phyloP scores from a whole-genome alignment of 1,140 invertebrate species.

The Chrysoperla carnea region DNA sequence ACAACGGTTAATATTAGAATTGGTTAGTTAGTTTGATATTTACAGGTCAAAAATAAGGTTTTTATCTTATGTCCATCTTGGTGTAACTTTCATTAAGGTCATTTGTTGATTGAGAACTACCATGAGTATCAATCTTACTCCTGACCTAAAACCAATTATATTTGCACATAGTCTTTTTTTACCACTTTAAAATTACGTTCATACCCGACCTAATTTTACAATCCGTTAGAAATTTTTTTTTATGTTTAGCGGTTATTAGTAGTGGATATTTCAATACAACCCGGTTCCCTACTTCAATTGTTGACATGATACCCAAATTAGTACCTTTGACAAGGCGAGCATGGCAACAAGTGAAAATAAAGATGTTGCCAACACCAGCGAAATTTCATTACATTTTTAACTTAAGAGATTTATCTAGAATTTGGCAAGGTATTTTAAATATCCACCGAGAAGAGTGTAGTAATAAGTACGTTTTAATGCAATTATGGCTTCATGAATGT shows the following conservation, averaged over 20 bases:
- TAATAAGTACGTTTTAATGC: slow-evolving; percentile 36
- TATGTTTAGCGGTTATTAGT: slow-evolving; percentile 42
- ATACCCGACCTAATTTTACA: too few species aligned
- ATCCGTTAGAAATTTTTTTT: too few species aligned
- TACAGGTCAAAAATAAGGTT: too few species aligned
- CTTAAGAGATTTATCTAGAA: slow-evolving; percentile 69
- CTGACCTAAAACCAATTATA: too few species aligned
- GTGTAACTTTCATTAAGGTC: too few species aligned
- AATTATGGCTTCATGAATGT: slow-evolving; percentile 76
- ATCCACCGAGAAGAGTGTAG: slow-evolving; percentile 43
- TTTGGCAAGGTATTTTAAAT: slow-evolving; percentile 72
- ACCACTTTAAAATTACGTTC: too few species aligned
- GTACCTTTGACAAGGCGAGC: slow-evolving; percentile 59
- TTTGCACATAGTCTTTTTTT: too few species aligned
- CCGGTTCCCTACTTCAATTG: slow-evolving; percentile 50
- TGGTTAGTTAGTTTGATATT: too few species aligned
- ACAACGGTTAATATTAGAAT: too few species aligned
- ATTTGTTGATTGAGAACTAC: too few species aligned
- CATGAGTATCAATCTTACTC: too few species aligned
- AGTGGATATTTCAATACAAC: slow-evolving; percentile 51
- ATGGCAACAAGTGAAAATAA: slow-evolving; percentile 71
- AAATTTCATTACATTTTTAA: slow-evolving; percentile 90
- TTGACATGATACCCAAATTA: slow-evolving; percentile 47
- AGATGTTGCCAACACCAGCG: slow-evolving; percentile 79
- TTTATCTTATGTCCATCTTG: too few species aligned